Evolutionary conservation across 1,140 invertebrate genomes (phyloP).

Genomic region (Drosophila melanica): DNA sequence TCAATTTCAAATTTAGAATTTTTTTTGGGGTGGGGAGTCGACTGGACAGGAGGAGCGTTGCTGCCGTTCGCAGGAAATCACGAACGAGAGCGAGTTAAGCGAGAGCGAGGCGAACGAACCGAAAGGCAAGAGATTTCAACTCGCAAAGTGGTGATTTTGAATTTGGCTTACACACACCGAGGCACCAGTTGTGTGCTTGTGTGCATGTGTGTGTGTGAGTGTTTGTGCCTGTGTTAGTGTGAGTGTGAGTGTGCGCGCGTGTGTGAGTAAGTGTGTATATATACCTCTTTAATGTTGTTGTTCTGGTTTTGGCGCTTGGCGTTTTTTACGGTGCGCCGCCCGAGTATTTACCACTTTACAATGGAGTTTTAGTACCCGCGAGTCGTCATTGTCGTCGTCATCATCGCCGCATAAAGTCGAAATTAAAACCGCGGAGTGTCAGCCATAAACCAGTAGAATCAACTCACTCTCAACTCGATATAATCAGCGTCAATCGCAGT

Average conservation of each 20-base stretch:
- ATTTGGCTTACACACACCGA: slow-evolving; percentile 63
- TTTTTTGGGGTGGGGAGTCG: slow-evolving; percentile 27
- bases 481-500: slow-evolving; percentile 54
- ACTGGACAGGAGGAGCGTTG: slow-evolving; percentile 6
- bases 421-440: slow-evolving; percentile 81
- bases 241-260: slow-evolving; percentile 13
- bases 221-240: not conserved
- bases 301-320: slow-evolving; percentile 81
- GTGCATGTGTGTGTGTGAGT: slow-evolving; percentile 32
- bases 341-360: slow-evolving; percentile 83
- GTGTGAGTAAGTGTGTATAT: slow-evolving; percentile 38
- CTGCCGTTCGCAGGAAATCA: slow-evolving; percentile 46
- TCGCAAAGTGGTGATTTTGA: slow-evolving; percentile 78
- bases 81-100: slow-evolving; percentile 42
- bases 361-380: slow-evolving; percentile 81
- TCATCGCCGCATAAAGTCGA: slow-evolving; percentile 82
- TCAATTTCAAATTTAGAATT: slow-evolving; percentile 53
- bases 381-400: slow-evolving; percentile 82
- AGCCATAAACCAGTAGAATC: slow-evolving; percentile 75
- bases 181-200: not conserved
- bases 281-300: slow-evolving; percentile 71
- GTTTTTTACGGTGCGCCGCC: slow-evolving; percentile 81
- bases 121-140: slow-evolving; percentile 72
- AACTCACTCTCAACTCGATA: slow-evolving; percentile 55
- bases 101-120: slow-evolving; percentile 52